Evolutionary conservation across 2,113 vertebrate genomes (phyloP).

Genomic region (Dasyornis broadbenti): DNA sequence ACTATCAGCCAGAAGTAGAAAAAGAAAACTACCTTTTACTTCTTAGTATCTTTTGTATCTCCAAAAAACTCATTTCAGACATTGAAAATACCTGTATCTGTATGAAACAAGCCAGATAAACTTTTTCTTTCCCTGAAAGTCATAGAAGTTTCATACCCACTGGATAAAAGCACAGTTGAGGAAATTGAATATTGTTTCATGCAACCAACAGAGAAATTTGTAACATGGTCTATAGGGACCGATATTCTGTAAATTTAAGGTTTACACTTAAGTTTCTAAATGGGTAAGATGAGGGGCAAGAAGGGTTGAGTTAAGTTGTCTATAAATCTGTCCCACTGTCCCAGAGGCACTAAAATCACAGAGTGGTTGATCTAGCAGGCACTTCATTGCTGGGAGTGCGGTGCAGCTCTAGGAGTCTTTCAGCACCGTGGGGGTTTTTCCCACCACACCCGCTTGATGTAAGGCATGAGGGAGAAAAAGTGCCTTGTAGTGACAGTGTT

Average conservation of each 20-base stretch:
- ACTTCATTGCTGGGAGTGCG: not conserved
- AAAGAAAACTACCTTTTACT: not conserved
- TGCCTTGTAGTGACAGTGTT: not conserved
- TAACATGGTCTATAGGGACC: not conserved
- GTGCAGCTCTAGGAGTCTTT: not conserved
- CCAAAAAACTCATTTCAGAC: not conserved
- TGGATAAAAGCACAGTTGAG: not conserved
- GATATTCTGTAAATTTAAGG: not conserved
- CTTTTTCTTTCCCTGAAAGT: not conserved
- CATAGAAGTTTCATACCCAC: not conserved
- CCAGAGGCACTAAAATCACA: not conserved
- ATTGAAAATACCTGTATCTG: not conserved
- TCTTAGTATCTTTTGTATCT: not conserved
- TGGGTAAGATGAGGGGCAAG: not conserved
- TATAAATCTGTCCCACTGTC: not conserved
- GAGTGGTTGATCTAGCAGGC: not conserved
- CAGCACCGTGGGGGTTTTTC: accelerated
- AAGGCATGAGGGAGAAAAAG: not conserved
- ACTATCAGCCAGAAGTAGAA: not conserved
- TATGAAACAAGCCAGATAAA: not conserved
- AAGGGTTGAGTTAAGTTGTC: not conserved
- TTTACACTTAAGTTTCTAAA: not conserved
- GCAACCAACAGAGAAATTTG: not conserved
- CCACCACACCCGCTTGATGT: not conserved
- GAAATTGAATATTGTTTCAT: not conserved